These are phyloP conservation scores for Chrysomela aeneicollis DNA, from an alignment of 2,888 invertebrate species.

Conservation along the genomic window DNA sequence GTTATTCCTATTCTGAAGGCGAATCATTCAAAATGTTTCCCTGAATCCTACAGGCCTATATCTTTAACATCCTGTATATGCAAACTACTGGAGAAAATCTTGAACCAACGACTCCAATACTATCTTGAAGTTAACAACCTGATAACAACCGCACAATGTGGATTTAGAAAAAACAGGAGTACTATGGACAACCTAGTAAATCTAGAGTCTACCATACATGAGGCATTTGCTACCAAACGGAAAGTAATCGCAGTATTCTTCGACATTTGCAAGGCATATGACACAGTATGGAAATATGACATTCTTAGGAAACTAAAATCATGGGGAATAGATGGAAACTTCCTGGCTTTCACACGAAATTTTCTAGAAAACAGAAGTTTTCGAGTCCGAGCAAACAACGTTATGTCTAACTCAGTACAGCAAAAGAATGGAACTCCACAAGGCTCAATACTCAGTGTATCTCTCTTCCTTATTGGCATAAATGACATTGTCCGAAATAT, in stretches of 20 bases:
- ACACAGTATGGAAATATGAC: constrained; percentile 16
- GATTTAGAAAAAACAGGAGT: constrained; percentile 21
- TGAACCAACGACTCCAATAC: constrained; percentile 7
- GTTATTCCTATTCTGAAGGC: too few species aligned
- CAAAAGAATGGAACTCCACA: too few species aligned
- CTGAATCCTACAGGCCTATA: background rate
- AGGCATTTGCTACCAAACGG: constrained; percentile 7
- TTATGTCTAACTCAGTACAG: constrained; percentile 7
- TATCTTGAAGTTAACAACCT: constrained; percentile 17
- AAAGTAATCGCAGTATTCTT: constrained; percentile 10
- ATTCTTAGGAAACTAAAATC: constrained; percentile 8
- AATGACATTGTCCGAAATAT: too few species aligned
- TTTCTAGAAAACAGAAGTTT: constrained; percentile 10
- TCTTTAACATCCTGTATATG: constrained; percentile 6
- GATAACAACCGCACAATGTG: constrained; percentile 4
- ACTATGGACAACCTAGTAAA: constrained; percentile 20
- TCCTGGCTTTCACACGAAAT: background rate
- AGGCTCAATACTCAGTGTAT: too few species aligned
- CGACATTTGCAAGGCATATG: constrained; percentile 6
- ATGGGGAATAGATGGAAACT: constrained; percentile 5
- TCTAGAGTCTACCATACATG: background rate
- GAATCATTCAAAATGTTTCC: background rate
- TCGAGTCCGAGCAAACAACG: constrained; percentile 9
- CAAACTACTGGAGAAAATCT: constrained; percentile 16
- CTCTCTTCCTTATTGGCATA: too few species aligned